Base-by-base conservation (phyloP, 2,888 invertebrate species). In the Dynastes grantii region DNA sequence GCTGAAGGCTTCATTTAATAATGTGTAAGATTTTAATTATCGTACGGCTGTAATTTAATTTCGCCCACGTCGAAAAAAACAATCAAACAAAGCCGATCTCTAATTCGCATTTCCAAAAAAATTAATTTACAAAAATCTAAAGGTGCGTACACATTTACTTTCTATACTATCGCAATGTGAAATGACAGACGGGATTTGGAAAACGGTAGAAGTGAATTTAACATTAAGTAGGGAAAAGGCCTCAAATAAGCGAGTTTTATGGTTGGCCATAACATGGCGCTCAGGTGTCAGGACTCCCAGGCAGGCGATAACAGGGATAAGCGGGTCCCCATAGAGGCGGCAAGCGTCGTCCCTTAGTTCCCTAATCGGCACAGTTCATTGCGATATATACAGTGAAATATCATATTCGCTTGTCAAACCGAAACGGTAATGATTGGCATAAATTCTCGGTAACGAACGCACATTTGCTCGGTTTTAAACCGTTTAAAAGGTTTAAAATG, bases 241-340 rank as follows among this genome's bases (percentile, higher is more conserved):
- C 80, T 78, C 67, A 81, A 81, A 82, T 83, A 84, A 83, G 83
- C 80, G 82, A 80, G 80, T 81, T 84, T 83, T 84, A 84, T 84
- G 81, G 80, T 76, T 78, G 81, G 80, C 83, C 81, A 82, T 84
- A 82, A 82, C 82, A 76, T 76, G 80, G 85, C 84, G 87, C 88
- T 87, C 89, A 89, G 89, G 89, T 89, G 89, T 87, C 83, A 84
- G 81, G 82, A 83, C 85, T 87, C 87, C 85, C 87, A 87, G 87
- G 87, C 85, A 86, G 85, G 87, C 88, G 89, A 88, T 89, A 89
- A 89, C 88, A 86, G 88, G 89, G 89, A 89, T 89, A 88, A 89
- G 88, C 88, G 85, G 79, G 82, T 82, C 83, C 84, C 81, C 80
- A 82, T 55, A 16, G 55, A n/a, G 55, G 80, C 82, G 83, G 80